phyloP scores from a whole-genome alignment of 2,797 vertebrate species.

The Lateolabrax maculatus region DNA sequence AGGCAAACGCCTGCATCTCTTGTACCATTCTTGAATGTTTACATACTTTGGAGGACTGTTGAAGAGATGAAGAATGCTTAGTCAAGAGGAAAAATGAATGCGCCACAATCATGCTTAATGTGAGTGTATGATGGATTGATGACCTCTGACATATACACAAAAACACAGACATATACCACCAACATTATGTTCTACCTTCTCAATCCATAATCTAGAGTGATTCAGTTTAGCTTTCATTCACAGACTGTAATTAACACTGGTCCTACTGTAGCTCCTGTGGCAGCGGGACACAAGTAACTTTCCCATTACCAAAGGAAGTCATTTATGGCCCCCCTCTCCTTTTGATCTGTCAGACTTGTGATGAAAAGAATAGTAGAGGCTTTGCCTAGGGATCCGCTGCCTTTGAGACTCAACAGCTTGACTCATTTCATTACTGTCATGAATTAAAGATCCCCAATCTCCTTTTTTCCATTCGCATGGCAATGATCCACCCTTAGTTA shows the following conservation, averaged over 20 bases:
- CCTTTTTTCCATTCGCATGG: conserved; percentile 43
- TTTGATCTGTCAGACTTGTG: conserved; percentile 68
- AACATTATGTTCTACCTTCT: not conserved
- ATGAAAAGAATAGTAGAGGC: conserved; percentile 74
- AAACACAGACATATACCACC: not conserved
- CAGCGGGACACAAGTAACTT: conserved; percentile 58
- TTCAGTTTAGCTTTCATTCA: conserved; percentile 22
- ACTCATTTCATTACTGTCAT: conserved; percentile 82
- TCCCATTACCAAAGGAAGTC: conserved; percentile 62
- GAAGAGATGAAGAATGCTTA: not conserved
- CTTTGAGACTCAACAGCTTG: conserved; percentile 79
- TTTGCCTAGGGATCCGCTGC: conserved; percentile 55
- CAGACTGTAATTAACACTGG: conserved; percentile 47
- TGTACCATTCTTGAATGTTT: conserved; percentile 18
- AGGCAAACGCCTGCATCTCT: conserved; percentile 19
- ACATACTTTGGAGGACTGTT: not conserved
- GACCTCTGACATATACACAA: conserved; percentile 20
- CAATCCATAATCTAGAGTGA: conserved; percentile 1
- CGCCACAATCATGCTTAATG: not conserved
- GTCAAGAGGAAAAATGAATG: conserved; percentile 13
- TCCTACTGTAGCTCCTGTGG: conserved; percentile 29
- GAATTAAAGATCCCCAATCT: conserved; percentile 81
- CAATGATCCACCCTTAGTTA: conserved; percentile 65
- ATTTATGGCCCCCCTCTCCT: conserved; percentile 60
- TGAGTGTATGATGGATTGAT: not conserved